A percentile compares a stretch with the other conserved stretches of the same genome.
Evolutionary conservation across 1,140 invertebrate genomes (phyloP).

Genomic region (Sinonovacula constricta): DNA sequence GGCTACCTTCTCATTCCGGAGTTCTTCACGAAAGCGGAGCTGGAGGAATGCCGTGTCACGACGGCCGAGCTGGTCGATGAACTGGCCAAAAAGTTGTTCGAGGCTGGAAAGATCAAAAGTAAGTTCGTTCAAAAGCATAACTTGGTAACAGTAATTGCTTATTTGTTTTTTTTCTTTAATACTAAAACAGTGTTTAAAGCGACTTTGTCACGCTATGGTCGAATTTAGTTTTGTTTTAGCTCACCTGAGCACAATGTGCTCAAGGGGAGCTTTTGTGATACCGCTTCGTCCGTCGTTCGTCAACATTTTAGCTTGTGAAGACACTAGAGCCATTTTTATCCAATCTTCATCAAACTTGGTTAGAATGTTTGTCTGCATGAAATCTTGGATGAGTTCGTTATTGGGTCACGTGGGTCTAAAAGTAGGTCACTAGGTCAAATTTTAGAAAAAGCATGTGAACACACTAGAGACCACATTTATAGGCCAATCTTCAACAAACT

Average conservation of each 20-base stretch:
- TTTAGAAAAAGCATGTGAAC: too few relatives aligned
- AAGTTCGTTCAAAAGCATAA: conserved; percentile 11
- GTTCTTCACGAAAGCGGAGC: conserved; percentile 71
- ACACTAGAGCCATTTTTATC: neutral
- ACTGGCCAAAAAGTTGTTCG: conserved; percentile 72
- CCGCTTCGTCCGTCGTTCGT: neutral
- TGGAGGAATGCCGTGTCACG: conserved; percentile 66
- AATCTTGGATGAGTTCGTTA: neutral
- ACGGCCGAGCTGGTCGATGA: conserved; percentile 72
- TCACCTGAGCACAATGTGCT: neutral
- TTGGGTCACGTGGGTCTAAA: neutral
- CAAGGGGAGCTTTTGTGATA: neutral
- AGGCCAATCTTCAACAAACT: too few relatives aligned
- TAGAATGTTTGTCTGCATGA: neutral
- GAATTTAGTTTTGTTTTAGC: neutral
- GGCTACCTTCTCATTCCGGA: conserved; percentile 72
- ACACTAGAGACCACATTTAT: too few relatives aligned
- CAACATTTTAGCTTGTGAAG: neutral
- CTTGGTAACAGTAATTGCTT: too few relatives aligned
- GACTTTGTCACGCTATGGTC: too few relatives aligned
- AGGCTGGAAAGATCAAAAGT: conserved; percentile 73
- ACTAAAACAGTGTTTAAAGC: too few relatives aligned
- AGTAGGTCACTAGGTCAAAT: too few relatives aligned
- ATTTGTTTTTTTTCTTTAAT: too few relatives aligned
- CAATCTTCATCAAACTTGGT: neutral